Evolutionary conservation across 2,113 vertebrate species (phyloP), one percentile per base, ranked within the genome.

Genomic region (Elachura formosa): DNA sequence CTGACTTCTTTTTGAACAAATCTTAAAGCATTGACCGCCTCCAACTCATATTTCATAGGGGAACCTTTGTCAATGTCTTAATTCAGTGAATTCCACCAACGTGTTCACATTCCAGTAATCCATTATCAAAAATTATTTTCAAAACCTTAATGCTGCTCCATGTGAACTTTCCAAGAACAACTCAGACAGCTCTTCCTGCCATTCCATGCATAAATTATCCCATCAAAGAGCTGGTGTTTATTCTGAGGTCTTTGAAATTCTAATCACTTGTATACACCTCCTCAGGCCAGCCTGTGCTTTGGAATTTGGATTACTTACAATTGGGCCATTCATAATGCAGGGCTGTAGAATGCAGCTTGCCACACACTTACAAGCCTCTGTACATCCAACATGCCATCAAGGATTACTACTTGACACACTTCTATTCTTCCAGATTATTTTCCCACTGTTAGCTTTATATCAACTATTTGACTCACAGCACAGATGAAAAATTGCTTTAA

Each of bases 161-260:
- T 97, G 95, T 97, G 96, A 98, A 97, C 96, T 97, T 97, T 97
- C 95, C 94, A 97, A 97, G 96, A 98, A 96, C 84, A 96, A 98
- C 94, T 93, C 94, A 73, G 92, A 96, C 95, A 96, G 95, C 94
- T 98, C 97, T 98, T 98, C 96, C 97, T 98, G 98, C 93, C 94
- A 96, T 87, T 97, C 97, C 95, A 71, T 92, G 97, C 97, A 98
- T 98, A 98, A 98, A 98, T 98, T 98, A 97, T 76, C 86, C 89
- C 96, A 97, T 98, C 98, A 98, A 98, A 98, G 98, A 97, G 97
- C 97, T 98, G 94, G 97, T 97, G 96, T 98, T 98, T 97, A 97
- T 97, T 97, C 96, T 92, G 91, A 95, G 95, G 97, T 98, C 96
- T 98, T 98, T 98, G 97, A 98, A 98, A 98, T 98, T 98, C 98